Evolutionary conservation across 2,888 invertebrate genomes (phyloP).

Genomic region (Keiferia lycopersicella): DNA sequence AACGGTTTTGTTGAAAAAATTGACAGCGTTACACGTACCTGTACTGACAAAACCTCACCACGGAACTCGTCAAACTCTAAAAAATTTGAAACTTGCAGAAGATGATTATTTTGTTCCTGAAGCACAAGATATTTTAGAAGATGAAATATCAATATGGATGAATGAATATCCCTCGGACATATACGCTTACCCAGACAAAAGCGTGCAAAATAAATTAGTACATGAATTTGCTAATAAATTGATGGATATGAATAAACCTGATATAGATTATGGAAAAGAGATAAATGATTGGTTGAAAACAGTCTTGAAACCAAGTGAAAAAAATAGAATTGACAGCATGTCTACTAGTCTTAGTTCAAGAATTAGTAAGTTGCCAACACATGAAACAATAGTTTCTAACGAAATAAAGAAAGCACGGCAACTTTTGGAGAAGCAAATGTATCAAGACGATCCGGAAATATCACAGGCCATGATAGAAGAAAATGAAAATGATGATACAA

Average conservation of each 20-base stretch:
- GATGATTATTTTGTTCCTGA: conserved; percentile 37
- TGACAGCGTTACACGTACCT: conserved; percentile 43
- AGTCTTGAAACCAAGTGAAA: conserved; percentile 42
- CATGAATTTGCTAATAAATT: conserved; percentile 48
- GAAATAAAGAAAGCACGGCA: conserved; percentile 33
- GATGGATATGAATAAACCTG: conserved; percentile 40
- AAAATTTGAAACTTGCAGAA: conserved; percentile 37
- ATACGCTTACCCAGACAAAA: conserved; percentile 39
- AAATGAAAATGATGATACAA: conserved; percentile 46
- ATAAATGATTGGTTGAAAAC: conserved; percentile 46
- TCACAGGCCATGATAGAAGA: neutral
- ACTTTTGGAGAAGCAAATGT: conserved; percentile 10
- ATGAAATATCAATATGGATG: conserved; percentile 58
- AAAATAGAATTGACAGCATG: conserved; percentile 40
- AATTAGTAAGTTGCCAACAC: conserved; percentile 46
- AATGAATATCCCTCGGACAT: conserved; percentile 51
- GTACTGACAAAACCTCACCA: conserved; percentile 44
- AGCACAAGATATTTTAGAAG: conserved; percentile 49
- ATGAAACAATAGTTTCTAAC: conserved; percentile 40
- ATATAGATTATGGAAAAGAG: conserved; percentile 42
- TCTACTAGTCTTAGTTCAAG: conserved; percentile 44
- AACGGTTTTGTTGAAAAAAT: conserved; percentile 37
- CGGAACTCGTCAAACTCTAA: conserved; percentile 48
- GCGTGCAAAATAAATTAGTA: conserved; percentile 38
- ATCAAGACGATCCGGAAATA: neutral